Evolutionary conservation across 2,888 invertebrate genomes (phyloP).

Genomic region (Thysanoteuthis rhombus): DNA sequence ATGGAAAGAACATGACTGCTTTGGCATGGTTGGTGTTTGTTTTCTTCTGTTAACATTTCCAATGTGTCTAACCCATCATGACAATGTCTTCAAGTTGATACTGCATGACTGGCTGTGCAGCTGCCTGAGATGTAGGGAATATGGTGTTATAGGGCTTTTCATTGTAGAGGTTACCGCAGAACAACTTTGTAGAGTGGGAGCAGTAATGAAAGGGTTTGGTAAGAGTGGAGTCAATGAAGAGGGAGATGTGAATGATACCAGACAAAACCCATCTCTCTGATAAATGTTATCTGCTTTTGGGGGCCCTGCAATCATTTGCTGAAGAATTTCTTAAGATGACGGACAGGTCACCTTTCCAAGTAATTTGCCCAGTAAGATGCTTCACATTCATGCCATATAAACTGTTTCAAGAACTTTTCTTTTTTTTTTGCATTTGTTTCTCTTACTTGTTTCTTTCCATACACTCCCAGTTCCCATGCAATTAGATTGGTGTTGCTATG

Average conservation of each 20-base stretch:
- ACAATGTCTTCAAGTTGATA: not conserved
- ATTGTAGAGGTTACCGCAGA: not conserved
- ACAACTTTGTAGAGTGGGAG: not conserved
- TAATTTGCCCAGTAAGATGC: not conserved
- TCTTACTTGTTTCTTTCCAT: not conserved
- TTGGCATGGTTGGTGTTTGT: not conserved
- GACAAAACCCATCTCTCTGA: not conserved
- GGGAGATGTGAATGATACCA: not conserved
- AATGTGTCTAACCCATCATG: not conserved
- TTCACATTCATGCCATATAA: not conserved
- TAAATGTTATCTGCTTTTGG: not conserved
- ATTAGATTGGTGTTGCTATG: constrained; percentile 12
- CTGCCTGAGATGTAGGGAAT: not conserved
- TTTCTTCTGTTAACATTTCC: not conserved
- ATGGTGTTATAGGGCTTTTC: not conserved
- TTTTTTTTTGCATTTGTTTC: not conserved
- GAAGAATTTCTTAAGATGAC: not conserved
- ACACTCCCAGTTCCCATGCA: not conserved
- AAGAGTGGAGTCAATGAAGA: not conserved
- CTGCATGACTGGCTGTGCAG: not conserved
- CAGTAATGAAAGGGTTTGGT: not conserved
- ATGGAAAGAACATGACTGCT: not conserved
- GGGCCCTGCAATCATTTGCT: not conserved
- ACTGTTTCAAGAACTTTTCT: not conserved
- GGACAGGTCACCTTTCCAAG: not conserved